Evolutionary conservation across 2,888 invertebrate species (phyloP), one percentile per base, ranked within the genome.

Genomic region (Drosophila recens): DNA sequence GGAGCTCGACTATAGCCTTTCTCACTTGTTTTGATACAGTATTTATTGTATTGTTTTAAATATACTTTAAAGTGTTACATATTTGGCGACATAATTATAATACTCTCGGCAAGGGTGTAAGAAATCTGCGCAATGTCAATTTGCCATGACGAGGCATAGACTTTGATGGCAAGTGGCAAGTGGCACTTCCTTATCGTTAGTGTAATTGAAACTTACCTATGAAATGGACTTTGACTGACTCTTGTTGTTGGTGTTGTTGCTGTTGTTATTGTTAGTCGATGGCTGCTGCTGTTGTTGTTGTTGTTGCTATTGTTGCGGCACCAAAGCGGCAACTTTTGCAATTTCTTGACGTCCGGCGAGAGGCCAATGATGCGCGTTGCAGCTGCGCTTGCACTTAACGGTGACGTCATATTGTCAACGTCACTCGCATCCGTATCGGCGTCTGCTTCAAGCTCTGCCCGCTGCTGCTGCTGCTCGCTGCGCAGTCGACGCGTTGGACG

Each of bases 261-360:
- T 40, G 40, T 33, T 45, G 45, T 56, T 43, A 17, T 46, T 42
- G 52, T 58, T 27, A 58, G 40, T 3, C 75, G 75, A 11, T 61
- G 73, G 59, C 56, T 49, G 53, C 6, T 56, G 48, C n/a, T 65
- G 36, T 8, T 58, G 49, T 13, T 65, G 74, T 5, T 42, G 68
- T 15, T 68, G 49, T 5, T 57, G 48, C 27, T 63, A 54, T 45
- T 67, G 67, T 56, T 75, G 48, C 67, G 73, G n/a, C 67, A 56
- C 86, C 87, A 87, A 2, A 86, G 76, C 20, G 86, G 86, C 72
- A 86, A 46, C 51, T 67, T 67, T 13, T 86, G 83, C 64, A 86
- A 54, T 56, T 85, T 87, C 36, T 87, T 86, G 1, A 87, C 86
- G 54, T 86, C 86, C 54, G 86, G 87, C 63, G 86, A 86, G 23